Conservation (phyloP, 2,797 vertebrate species). For the Catostomus latipinnis region DNA sequence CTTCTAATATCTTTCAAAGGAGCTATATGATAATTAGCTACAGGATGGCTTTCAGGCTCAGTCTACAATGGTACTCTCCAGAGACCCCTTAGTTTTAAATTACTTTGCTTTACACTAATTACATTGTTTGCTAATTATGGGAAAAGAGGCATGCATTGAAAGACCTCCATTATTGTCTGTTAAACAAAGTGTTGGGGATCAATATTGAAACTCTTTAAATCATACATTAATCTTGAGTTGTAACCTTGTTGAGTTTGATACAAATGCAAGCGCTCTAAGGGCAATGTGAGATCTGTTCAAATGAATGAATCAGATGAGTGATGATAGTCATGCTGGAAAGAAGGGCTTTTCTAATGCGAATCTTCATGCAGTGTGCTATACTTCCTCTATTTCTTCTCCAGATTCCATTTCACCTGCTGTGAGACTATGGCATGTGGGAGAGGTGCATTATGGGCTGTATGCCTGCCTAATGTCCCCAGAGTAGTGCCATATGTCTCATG, state of each 20-base stretch:
- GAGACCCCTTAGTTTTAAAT: slow-evolving; percentile 46
- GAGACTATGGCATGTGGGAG: slow-evolving; percentile 2
- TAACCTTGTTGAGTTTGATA: slow-evolving; percentile 28
- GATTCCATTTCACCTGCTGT: slow-evolving; percentile 15
- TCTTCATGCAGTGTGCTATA: slow-evolving; percentile 22
- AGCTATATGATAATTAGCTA: slow-evolving; percentile 45
- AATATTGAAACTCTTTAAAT: slow-evolving; percentile 21
- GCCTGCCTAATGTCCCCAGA: slow-evolving; percentile 61
- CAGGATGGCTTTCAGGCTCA: slow-evolving; percentile 28
- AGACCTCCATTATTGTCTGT: slow-evolving; percentile 23
- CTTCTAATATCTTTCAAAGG: slow-evolving; percentile 48
- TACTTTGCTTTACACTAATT: slow-evolving; percentile 45
- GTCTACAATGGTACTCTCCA: slow-evolving; percentile 33
- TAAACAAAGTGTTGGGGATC: slow-evolving; percentile 25
- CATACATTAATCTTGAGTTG: slow-evolving; percentile 3
- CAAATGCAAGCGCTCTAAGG: slow-evolving; percentile 16
- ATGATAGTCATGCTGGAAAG: slow-evolving; percentile 29
- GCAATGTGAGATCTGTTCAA: slow-evolving; percentile 28
- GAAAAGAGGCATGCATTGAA: slow-evolving; percentile 8
- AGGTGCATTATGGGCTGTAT: slow-evolving; percentile 36
- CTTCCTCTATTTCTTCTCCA: slow-evolving; percentile 14
- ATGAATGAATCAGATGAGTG: slow-evolving; percentile 24
- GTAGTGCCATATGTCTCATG: slow-evolving; percentile 68
- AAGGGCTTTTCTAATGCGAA: slow-evolving; percentile 26
- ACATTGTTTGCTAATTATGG: slow-evolving; percentile 45